Conservation (phyloP, 2,888 invertebrate species). For the Cenopis cana region DNA sequence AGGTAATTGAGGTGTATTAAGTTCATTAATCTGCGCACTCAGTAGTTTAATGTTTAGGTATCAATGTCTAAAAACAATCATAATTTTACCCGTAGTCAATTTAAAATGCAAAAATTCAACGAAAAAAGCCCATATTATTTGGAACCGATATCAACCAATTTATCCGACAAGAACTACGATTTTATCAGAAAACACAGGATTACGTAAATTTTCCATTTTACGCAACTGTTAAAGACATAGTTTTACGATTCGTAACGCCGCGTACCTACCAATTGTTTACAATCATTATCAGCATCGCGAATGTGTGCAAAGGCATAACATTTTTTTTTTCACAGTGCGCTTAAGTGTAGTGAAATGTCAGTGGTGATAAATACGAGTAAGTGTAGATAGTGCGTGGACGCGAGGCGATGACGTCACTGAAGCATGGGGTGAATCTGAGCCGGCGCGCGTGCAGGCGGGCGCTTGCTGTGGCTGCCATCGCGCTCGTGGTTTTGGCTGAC, state of each 20-base stretch:
- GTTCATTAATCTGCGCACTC: too few species aligned
- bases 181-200: neutral
- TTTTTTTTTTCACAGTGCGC: constrained; percentile 14
- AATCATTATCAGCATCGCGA: constrained; percentile 67
- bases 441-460: constrained; percentile 87
- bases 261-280: neutral
- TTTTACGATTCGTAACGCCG: constrained; percentile 10
- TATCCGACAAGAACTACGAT: neutral
- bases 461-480: constrained; percentile 53
- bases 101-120: too few species aligned
- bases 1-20: too few species aligned
- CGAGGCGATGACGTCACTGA: constrained; percentile 82
- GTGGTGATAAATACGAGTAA: constrained; percentile 16
- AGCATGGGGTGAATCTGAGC: constrained; percentile 89
- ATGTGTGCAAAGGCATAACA: constrained; percentile 52
- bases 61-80: too few species aligned
- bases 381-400: constrained; percentile 50
- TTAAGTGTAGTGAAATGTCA: constrained; percentile 30
- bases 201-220: neutral
- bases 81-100: too few species aligned
- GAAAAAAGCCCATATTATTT: too few species aligned
- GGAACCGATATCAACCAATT: too few species aligned
- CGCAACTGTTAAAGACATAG: neutral
- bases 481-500: constrained; percentile 60
- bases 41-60: too few species aligned